Conservation (phyloP, 2,888 invertebrate genomes). For the Zonitis immaculata region DNA sequence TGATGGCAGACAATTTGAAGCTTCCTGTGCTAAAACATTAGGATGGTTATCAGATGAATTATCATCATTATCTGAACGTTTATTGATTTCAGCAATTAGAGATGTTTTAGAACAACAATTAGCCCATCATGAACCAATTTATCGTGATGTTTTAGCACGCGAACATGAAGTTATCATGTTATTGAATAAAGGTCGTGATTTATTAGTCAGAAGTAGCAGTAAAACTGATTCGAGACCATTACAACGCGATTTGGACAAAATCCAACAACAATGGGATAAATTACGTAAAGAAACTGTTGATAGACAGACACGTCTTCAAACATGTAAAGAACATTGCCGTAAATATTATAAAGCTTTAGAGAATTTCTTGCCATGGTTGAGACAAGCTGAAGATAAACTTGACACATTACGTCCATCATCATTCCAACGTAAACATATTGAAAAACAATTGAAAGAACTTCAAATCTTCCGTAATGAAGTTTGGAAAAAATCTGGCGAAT, state of each 20-base stretch:
- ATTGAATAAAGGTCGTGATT: conserved; percentile 81
- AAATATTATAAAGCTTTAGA: conserved; percentile 85
- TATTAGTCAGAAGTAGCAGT: conserved; percentile 50
- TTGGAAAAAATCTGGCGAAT: conserved; percentile 91
- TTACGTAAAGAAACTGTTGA: conserved; percentile 84
- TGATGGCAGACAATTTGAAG: conserved; percentile 87
- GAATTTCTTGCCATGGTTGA: conserved; percentile 82
- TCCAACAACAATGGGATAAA: conserved; percentile 89
- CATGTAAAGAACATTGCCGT: conserved; percentile 87
- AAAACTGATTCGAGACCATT: conserved; percentile 57
- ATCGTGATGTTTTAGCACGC: conserved; percentile 79
- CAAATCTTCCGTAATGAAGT: conserved; percentile 89
- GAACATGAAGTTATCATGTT: conserved; percentile 94
- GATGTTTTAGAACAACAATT: conserved; percentile 80
- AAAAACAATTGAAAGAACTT: conserved; percentile 81
- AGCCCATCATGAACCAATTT: conserved; percentile 83
- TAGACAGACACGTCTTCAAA: conserved; percentile 78
- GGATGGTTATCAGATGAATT: conserved; percentile 86
- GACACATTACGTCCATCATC: conserved; percentile 71
- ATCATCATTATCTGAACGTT: conserved; percentile 67
- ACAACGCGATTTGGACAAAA: conserved; percentile 78
- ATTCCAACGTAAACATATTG: conserved; percentile 80
- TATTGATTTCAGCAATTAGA: conserved; percentile 82
- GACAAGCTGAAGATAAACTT: conserved; percentile 80
- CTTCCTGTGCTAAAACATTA: conserved; percentile 80